These are phyloP conservation scores for Caenorhabditis macrosperma DNA, from an alignment of 2,888 invertebrate genomes.

Conservation along the genomic window DNA sequence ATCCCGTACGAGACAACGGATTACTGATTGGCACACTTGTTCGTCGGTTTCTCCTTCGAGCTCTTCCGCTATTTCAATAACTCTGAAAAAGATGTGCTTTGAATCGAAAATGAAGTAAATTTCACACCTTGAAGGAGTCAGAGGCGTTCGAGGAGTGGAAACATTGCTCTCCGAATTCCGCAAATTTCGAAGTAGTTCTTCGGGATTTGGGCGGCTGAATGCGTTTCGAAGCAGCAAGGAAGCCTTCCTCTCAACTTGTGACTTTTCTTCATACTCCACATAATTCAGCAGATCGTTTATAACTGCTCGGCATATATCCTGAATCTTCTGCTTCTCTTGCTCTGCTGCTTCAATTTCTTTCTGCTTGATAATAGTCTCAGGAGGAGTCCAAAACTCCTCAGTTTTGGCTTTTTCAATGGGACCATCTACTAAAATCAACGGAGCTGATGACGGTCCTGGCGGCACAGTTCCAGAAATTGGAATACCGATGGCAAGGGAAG, in stretches of 20 bases:
- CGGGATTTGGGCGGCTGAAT: conserved; percentile 46
- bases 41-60: conserved; percentile 59
- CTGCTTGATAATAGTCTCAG: conserved; percentile 4
- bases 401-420: background rate
- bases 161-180: conserved; percentile 4
- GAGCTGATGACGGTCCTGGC: conserved; percentile 62
- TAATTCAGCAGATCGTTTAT: conserved; percentile 72
- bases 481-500: conserved; percentile 60
- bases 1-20: conserved; percentile 68
- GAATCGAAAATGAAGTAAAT: background rate
- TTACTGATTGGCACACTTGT: conserved; percentile 58
- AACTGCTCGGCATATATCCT: conserved; percentile 60
- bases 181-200: conserved; percentile 31
- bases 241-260: conserved; percentile 67
- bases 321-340: conserved; percentile 30
- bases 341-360: conserved; percentile 17
- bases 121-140: conserved; percentile 63
- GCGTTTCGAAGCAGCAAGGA: conserved; percentile 61
- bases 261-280: conserved; percentile 70
- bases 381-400: conserved; percentile 19
- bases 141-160: conserved; percentile 52
- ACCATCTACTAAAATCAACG: conserved; percentile 40
- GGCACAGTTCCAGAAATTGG: conserved; percentile 39
- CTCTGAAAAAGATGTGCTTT: conserved; percentile 48
- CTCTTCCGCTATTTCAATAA: conserved; percentile 63